phyloP scores from a whole-genome alignment of 2,888 invertebrate species.

The Helleia helle region DNA sequence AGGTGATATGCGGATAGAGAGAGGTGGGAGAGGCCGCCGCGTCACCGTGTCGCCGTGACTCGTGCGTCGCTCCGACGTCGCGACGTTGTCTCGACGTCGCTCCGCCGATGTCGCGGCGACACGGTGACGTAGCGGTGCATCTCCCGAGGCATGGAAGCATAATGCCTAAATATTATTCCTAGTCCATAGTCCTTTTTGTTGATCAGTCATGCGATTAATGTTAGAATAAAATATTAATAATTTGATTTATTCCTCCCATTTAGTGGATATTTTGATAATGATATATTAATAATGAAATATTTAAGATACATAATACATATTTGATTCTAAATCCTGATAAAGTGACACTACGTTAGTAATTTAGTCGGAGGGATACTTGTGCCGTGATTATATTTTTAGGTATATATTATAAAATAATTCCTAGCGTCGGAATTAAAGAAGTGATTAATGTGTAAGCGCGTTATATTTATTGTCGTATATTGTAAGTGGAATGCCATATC shows the following conservation, averaged over 20 bases:
- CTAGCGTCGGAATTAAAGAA: slow-evolving; percentile 75
- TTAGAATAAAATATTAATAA: slow-evolving; percentile 71
- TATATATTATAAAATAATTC: slow-evolving; percentile 74
- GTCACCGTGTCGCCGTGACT: slow-evolving; percentile 11
- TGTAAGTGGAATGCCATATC: slow-evolving; percentile 74
- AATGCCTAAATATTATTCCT: slow-evolving; percentile 71
- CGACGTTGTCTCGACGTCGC: too few species aligned
- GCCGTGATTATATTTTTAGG: slow-evolving; percentile 75
- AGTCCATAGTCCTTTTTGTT: slow-evolving; percentile 75
- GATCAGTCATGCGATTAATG: slow-evolving; percentile 74
- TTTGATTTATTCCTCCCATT: slow-evolving; percentile 75
- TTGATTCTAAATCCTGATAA: slow-evolving; percentile 75
- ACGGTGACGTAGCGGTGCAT: slow-evolving; percentile 18
- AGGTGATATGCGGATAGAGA: slow-evolving; percentile 64
- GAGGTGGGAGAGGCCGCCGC: slow-evolving; percentile 35
- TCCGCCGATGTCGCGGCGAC: slow-evolving; percentile 4
- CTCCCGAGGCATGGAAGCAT: slow-evolving; percentile 53
- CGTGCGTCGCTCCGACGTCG: too few species aligned
- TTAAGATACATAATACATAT: slow-evolving; percentile 75
- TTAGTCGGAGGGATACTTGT: slow-evolving; percentile 75
- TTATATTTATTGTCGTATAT: slow-evolving; percentile 74
- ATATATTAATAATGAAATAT: slow-evolving; percentile 75
- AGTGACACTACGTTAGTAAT: slow-evolving; percentile 74
- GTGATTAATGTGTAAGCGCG: slow-evolving; percentile 75
- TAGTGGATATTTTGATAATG: slow-evolving; percentile 75